These are phyloP conservation scores for Philhelius pedissequus DNA, from an alignment of 2,888 invertebrate genomes.

Conservation along the genomic window DNA sequence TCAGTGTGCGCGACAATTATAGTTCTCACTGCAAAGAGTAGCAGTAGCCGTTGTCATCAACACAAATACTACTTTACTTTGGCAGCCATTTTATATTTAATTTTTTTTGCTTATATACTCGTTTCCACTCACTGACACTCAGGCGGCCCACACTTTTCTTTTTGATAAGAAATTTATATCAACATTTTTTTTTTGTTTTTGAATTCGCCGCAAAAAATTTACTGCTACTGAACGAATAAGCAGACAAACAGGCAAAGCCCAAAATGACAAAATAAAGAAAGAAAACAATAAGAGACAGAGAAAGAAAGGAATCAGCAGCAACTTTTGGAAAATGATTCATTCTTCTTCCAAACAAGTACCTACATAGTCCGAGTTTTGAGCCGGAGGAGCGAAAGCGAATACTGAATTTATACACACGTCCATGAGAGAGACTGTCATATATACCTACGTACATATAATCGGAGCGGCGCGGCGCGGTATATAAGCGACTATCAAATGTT, in stretches of 20 bases:
- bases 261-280: not conserved
- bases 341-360: slow-evolving; percentile 52
- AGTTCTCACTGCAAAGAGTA: slow-evolving; percentile 1
- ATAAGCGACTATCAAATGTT: slow-evolving; percentile 58
- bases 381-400: not conserved
- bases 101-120: slow-evolving; percentile 42
- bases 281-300: slow-evolving; percentile 25
- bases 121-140: slow-evolving; percentile 17
- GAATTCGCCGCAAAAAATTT: not conserved
- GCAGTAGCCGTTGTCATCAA: not conserved
- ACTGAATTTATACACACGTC: slow-evolving; percentile 23
- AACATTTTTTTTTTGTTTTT: slow-evolving; percentile 15
- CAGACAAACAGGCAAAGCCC: not conserved
- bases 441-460: not conserved
- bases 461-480: not conserved
- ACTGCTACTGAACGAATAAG: not conserved
- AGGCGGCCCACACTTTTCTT: slow-evolving; percentile 38
- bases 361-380: slow-evolving; percentile 18
- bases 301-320: slow-evolving; percentile 34
- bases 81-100: slow-evolving; percentile 63
- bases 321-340: slow-evolving; percentile 58
- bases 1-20: slow-evolving; percentile 53
- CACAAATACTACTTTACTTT: slow-evolving; percentile 32
- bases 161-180: slow-evolving; percentile 51
- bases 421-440: slow-evolving; percentile 1